Conservation (phyloP, 1,140 invertebrate genomes). For the Brachionus calyciflorus region DNA sequence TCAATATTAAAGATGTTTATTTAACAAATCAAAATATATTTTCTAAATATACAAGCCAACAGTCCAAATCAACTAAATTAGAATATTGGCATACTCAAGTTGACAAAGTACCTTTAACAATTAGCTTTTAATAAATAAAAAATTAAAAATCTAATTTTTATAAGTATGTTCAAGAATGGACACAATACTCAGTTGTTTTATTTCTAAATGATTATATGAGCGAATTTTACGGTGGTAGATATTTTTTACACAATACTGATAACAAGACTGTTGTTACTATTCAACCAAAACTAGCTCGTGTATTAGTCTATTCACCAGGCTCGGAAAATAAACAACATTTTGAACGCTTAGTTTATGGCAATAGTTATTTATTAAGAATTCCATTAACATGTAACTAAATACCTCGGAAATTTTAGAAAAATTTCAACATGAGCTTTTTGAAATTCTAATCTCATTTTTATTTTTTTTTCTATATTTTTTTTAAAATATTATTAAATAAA, state of each 20-base stretch:
- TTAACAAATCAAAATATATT: conserved; percentile 7
- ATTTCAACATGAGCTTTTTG: too few species aligned
- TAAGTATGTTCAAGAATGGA: neutral
- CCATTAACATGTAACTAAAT: conserved; percentile 12
- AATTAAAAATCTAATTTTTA: too few species aligned
- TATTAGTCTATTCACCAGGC: conserved; percentile 14
- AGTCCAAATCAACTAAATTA: neutral
- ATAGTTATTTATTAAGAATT: neutral
- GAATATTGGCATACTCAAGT: neutral
- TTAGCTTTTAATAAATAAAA: neutral
- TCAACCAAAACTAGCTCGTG: conserved; percentile 19
- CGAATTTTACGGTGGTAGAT: conserved; percentile 6
- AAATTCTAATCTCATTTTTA: too few species aligned
- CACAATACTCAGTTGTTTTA: conserved; percentile 14
- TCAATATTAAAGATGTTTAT: neutral
- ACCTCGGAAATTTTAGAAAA: neutral
- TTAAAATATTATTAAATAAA: too few species aligned
- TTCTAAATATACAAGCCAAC: neutral
- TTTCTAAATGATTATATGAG: conserved; percentile 34
- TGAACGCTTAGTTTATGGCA: neutral
- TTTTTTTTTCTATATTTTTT: too few species aligned
- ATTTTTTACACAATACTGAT: conserved; percentile 3
- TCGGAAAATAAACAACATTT: conserved; percentile 20
- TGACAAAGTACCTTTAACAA: neutral
- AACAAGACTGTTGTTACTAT: neutral